Evolutionary conservation across 2,113 vertebrate species (phyloP).

Genomic region (Paracanthobrama guichenoti): DNA sequence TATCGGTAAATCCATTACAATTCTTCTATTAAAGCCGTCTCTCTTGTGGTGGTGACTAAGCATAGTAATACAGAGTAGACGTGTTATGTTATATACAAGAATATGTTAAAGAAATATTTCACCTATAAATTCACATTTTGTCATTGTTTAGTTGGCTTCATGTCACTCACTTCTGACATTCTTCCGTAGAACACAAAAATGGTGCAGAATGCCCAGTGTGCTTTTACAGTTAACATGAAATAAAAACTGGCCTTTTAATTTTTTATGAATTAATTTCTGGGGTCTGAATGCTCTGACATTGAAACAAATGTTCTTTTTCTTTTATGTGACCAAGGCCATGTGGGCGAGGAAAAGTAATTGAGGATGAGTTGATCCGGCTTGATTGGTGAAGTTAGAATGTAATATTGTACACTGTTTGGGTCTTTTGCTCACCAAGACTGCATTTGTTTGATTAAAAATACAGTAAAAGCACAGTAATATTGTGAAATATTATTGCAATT

Average conservation of each 20-base stretch:
- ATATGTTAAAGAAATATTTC: neutral
- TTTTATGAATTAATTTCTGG: no score
- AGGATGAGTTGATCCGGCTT: neutral
- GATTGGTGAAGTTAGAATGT: neutral
- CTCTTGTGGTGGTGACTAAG: neutral
- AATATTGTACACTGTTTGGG: no score
- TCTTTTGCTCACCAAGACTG: neutral
- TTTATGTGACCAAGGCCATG: neutral
- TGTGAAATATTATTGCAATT: neutral
- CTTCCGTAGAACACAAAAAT: neutral
- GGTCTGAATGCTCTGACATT: neutral
- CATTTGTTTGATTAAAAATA: neutral
- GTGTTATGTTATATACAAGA: no score
- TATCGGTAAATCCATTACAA: slow-evolving; percentile 25
- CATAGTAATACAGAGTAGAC: neutral
- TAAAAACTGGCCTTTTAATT: no score
- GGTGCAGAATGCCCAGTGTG: neutral
- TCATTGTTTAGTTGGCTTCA: neutral
- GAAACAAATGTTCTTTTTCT: neutral
- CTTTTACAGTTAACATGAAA: no score
- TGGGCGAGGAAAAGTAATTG: neutral
- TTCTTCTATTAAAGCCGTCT: neutral
- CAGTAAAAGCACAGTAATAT: neutral
- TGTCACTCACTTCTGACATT: neutral
- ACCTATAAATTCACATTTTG: neutral